Evolutionary conservation across 1,140 invertebrate species (phyloP), one percentile per base, ranked within the genome.

Genomic region (Heliconius eleuchia): DNA sequence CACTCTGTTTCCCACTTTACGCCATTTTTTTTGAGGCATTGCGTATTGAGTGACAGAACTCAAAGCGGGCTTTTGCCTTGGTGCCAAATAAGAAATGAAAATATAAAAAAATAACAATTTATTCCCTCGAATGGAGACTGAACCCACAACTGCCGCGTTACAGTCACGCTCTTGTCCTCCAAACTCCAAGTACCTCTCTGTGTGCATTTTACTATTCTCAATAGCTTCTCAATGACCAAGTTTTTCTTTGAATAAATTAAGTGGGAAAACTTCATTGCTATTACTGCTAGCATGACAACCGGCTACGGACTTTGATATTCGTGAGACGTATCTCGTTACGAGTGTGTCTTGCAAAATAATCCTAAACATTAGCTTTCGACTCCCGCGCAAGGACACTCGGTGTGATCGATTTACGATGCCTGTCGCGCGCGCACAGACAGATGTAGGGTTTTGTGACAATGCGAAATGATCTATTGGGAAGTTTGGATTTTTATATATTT

Each of bases 361-460:
- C 79, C 82, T 83, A 80, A 80, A 84, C 83, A 87, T 90, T 90
- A 90, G 88, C 89, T 92, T 91, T 91, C 89, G 81, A 88, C 84
- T 85, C 81, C 83, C 77, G 84, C 86, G 86, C 90, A 90, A 92
- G 88, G 89, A 91, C 87, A 87, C 87, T 80, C 82, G 80, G 82
- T 81, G 75, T 73, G 72, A 79, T 74, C 74, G 75, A 82, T 84
- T 87, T 84, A 79, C 80, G 77, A 87, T 87, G 85, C 84, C 71
- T 37, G 50, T 55, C 50, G 78, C 73, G 74, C 71, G n/a, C 27
- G 60, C 3, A 13, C 23, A 2, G 11, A 30, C n/a, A 57, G 19
- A 57, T 66, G 60, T 66, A 16, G 60, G n/a, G 60, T 27, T 27
- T 66, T 66, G 60, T 27, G 60, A 16, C 60, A 27, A 66, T 0